phyloP scores from a whole-genome alignment of 2,113 vertebrate genomes.

The Oreochromis niloticus region DNA sequence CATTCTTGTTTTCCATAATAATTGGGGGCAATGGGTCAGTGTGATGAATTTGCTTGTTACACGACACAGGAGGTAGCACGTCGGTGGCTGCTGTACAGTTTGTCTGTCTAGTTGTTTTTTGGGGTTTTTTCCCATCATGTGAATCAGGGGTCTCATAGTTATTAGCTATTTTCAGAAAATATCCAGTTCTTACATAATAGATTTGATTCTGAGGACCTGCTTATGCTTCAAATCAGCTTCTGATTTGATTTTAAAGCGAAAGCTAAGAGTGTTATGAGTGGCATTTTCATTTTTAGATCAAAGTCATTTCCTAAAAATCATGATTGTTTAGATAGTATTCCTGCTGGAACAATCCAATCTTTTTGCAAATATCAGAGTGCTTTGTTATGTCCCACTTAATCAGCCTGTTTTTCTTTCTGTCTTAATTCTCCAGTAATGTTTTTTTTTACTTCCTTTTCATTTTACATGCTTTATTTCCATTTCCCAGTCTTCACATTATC shows the following conservation, averaged over 20 bases:
- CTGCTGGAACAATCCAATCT: slow-evolving; percentile 38
- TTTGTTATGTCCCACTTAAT: slow-evolving; percentile 40
- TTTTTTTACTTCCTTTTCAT: slow-evolving; percentile 10
- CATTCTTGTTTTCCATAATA: slow-evolving; percentile 75
- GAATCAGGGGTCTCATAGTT: background rate
- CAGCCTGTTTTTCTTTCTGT: slow-evolving; percentile 21
- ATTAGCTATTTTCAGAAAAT: background rate
- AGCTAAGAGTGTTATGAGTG: slow-evolving; percentile 13
- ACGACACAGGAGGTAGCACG: slow-evolving; percentile 55
- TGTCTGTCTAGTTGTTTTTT: background rate
- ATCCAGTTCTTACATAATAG: slow-evolving; percentile 4
- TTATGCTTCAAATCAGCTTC: background rate
- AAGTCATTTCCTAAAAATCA: slow-evolving; percentile 19
- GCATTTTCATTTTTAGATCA: slow-evolving; percentile 50
- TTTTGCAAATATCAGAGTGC: slow-evolving; percentile 50
- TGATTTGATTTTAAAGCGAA: slow-evolving; percentile 9
- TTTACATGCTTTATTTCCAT: slow-evolving; percentile 8
- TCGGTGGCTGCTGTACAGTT: slow-evolving; percentile 14
- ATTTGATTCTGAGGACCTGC: background rate
- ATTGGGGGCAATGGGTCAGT: slow-evolving; percentile 68
- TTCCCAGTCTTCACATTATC: slow-evolving; percentile 37
- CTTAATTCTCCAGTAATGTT: slow-evolving; percentile 21
- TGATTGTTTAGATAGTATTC: slow-evolving; percentile 42
- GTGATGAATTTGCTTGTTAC: slow-evolving; percentile 67
- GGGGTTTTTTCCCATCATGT: background rate